Evolutionary conservation across 2,113 vertebrate genomes (phyloP).

Genomic region (Nymphicus hollandicus): DNA sequence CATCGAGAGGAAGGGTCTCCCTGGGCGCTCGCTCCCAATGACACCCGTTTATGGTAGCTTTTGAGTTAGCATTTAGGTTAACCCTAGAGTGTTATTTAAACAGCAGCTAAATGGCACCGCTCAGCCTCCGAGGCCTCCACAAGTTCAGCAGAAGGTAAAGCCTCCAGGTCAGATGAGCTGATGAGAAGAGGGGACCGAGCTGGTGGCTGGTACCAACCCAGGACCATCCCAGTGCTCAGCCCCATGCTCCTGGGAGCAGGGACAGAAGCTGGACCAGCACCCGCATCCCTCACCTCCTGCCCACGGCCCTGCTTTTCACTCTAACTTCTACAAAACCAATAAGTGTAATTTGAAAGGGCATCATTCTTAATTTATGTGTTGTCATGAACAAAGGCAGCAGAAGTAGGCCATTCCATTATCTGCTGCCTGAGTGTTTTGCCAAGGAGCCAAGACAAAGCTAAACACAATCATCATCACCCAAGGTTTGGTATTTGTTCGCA

Average conservation of each 20-base stretch:
- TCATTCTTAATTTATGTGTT: constrained; percentile 65
- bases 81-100: background rate
- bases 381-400: constrained; percentile 46
- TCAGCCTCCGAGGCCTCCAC: background rate
- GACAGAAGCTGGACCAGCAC: background rate
- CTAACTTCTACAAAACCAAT: background rate
- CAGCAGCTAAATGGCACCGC: background rate
- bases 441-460: constrained; percentile 53
- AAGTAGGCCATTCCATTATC: constrained; percentile 65
- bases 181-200: background rate
- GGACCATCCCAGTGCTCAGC: background rate
- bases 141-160: background rate
- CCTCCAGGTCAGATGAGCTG: background rate
- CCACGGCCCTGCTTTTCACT: background rate
- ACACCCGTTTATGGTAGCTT: background rate
- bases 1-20: background rate
- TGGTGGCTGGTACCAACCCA: background rate
- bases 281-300: background rate
- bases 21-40: rapidly evolving
- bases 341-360: constrained; percentile 56
- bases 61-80: background rate
- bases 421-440: constrained; percentile 37
- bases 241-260: background rate
- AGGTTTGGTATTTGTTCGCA: constrained; percentile 27
- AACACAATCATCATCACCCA: constrained; percentile 64